Base-by-base conservation (phyloP, 2,888 invertebrate species). In the Trissoscelio sp. region DNA sequence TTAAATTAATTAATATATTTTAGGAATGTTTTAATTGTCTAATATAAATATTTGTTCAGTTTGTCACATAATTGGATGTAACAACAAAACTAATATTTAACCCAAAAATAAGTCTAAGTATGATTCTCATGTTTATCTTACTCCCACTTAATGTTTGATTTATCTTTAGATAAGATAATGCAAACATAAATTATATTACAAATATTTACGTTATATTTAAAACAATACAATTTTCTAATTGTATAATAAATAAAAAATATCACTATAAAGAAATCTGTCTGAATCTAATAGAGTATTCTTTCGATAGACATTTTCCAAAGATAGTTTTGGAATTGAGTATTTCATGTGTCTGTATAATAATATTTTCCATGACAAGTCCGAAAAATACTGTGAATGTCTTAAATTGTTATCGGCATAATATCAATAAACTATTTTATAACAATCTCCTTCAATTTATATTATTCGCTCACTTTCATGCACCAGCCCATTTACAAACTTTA, bases 381-480 rank as follows among this genome's bases (percentile, higher is more conserved):
- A 39, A 34, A 31, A 34, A 34, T 16, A 55, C 18, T 28, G 12
- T 28, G 12, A 51, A 9, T 22, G 7, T 28, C 14, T 53, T 48
- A 64, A 58, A 58, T 22, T 7, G 9, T 31, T 55, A 18, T n/a
- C 3, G 6, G n/a, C 16, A 12, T 2, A 24, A 51, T 24, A 24
- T 24, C 11, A 51, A 24, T 51, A 24, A 51, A 51, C 12, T 24
- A 51, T 12, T 22, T 51, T 9, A 44, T 16, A 53, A 53, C 31
- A 53, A 53, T 53, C 4, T 53, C 14, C 6, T 28, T 24, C 24
- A 24, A 42, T 6, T 18, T 44, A 6, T 11, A 22, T n/a, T 48
- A 22, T 22, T 20, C 22, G 0, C 22, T 3, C 18, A 57, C 24
- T 31, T 46, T 62, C 16, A 24, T 42, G 16, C 24, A 24, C 22